These are phyloP conservation scores for Rhombomys opimus DNA, from an alignment of 2,113 vertebrate genomes.

Conservation along the genomic window DNA sequence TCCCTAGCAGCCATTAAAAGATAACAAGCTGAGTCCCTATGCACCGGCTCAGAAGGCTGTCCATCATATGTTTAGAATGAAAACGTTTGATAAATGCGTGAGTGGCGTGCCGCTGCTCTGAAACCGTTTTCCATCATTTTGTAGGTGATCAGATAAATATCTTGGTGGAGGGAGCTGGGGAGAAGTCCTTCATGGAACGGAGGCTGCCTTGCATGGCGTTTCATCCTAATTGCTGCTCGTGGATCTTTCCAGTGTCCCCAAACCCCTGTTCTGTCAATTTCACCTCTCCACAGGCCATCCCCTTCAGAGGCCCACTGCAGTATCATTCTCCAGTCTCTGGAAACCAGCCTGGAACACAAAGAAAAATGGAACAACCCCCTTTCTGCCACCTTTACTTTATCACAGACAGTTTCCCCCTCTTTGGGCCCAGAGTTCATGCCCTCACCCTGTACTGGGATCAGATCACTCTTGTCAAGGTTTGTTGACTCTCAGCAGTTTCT, in stretches of 20 bases:
- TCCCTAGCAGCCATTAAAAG: background rate
- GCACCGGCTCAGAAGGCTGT: background rate
- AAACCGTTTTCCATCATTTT: background rate
- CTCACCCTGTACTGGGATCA: too few relatives aligned
- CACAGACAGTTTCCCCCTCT: background rate
- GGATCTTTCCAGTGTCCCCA: background rate
- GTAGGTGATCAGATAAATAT: background rate
- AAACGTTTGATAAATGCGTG: slow-evolving; percentile 4
- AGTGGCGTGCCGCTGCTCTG: background rate
- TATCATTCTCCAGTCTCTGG: background rate
- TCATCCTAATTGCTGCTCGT: background rate
- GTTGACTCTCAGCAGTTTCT: rapidly evolving
- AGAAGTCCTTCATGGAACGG: background rate
- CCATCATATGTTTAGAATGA: background rate
- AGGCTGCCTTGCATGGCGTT: background rate
- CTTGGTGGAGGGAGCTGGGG: background rate
- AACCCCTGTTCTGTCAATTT: too few relatives aligned
- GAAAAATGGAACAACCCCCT: background rate
- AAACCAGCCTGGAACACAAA: background rate
- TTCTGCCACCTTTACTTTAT: background rate
- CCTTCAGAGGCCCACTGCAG: background rate
- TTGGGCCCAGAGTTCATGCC: background rate
- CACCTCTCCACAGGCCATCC: background rate
- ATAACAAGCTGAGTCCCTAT: background rate
- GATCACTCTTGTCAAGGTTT: background rate